phyloP scores from a whole-genome alignment of 2,113 vertebrate species.

The Donacobius atricapilla region DNA sequence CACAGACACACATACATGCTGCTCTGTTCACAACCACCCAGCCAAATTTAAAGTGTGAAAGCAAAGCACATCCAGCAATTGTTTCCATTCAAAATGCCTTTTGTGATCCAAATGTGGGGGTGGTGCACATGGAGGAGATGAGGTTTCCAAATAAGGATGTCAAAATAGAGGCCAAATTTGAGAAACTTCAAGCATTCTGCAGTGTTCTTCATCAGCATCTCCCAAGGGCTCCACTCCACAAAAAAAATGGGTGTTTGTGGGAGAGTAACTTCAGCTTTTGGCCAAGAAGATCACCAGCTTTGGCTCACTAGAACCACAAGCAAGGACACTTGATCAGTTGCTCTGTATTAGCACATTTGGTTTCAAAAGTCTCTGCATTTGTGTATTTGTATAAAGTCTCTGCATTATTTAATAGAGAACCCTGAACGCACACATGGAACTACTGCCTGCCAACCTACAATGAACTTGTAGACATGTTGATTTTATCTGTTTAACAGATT shows the following conservation, averaged over 20 bases:
- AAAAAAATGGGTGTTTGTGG: background rate
- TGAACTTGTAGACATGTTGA: slow-evolving; percentile 58
- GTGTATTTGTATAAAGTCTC: background rate
- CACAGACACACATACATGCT: background rate
- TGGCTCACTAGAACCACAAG: background rate
- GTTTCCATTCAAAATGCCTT: slow-evolving; percentile 31
- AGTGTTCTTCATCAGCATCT: background rate
- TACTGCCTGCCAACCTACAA: slow-evolving; percentile 11
- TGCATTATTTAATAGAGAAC: slow-evolving; percentile 30
- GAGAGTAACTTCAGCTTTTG: background rate
- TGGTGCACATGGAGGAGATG: background rate
- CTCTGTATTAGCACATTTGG: background rate
- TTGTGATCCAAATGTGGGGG: background rate
- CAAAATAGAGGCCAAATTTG: background rate
- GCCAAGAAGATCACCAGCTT: background rate
- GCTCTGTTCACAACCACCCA: background rate
- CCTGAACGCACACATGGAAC: background rate
- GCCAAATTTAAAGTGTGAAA: background rate
- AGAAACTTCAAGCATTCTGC: background rate
- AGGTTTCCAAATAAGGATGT: slow-evolving; percentile 3
- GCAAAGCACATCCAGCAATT: slow-evolving; percentile 42
- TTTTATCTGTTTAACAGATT: slow-evolving; percentile 59
- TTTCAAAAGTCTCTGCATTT: background rate
- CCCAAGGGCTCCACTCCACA: background rate
- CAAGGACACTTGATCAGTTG: background rate